A percentile compares a stretch with the other conserved stretches of the same genome.
phyloP scores from a whole-genome alignment of 1,140 invertebrate genomes.

The Colletes gigas region DNA sequence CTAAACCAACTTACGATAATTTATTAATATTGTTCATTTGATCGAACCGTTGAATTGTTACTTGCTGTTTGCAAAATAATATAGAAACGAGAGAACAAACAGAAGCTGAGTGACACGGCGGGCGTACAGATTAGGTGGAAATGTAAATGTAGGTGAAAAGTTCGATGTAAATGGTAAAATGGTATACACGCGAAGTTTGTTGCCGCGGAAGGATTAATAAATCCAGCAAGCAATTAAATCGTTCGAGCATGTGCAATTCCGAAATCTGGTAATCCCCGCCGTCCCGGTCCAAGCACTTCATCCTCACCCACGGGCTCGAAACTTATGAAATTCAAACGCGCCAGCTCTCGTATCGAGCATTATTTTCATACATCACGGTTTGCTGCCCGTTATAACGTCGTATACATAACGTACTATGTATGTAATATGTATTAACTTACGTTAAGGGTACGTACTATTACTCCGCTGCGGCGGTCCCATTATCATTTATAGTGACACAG shows the following conservation, averaged over 20 bases:
- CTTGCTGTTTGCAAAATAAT: no score
- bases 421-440: constrained; percentile 52
- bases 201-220: constrained; percentile 28
- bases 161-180: no score
- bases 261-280: constrained; percentile 26
- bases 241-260: constrained; percentile 14
- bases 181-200: neutral
- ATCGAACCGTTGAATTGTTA: no score
- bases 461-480: constrained; percentile 23
- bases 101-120: no score
- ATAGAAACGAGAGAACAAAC: no score
- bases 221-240: constrained; percentile 11
- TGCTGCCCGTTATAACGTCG: constrained; percentile 36
- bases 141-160: no score
- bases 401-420: constrained; percentile 42
- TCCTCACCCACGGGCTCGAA: neutral
- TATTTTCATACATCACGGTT: constrained; percentile 50
- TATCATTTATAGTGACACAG: constrained; percentile 50
- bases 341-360: constrained; percentile 11
- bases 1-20: no score
- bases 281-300: neutral
- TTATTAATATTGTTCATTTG: no score
- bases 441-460: constrained; percentile 46
- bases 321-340: constrained; percentile 46
- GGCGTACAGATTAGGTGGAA: no score